A percentile compares a stretch with the other conserved stretches of the same genome.
Evolutionary conservation across 2,113 vertebrate species (phyloP).

Genomic region (Polypterus bichir): DNA sequence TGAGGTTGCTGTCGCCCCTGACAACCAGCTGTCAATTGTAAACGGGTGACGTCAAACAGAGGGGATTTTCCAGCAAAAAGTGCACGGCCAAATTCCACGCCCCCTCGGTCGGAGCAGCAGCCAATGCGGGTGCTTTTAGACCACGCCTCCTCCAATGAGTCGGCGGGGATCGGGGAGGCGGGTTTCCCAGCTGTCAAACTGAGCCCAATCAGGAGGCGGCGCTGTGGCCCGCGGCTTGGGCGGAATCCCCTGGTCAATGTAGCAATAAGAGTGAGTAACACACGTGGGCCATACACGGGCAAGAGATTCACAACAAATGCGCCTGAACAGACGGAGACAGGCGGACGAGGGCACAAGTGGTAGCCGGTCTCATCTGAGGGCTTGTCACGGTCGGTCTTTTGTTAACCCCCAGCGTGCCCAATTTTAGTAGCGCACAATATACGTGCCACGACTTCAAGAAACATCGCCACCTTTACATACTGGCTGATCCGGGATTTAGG

Average conservation of each 20-base stretch:
- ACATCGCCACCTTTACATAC: slow-evolving; percentile 16
- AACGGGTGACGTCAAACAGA: slow-evolving; percentile 32
- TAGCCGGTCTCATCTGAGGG: too few relatives aligned
- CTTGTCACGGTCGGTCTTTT: too few relatives aligned
- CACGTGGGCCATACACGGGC: slow-evolving; percentile 23
- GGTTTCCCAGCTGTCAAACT: slow-evolving; percentile 26
- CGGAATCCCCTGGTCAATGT: slow-evolving; percentile 26
- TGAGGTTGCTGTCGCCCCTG: slow-evolving; percentile 49
- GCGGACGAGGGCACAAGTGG: neutral
- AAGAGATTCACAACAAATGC: slow-evolving; percentile 18
- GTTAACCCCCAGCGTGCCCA: too few relatives aligned
- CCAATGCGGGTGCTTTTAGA: slow-evolving; percentile 8
- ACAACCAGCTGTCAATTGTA: slow-evolving; percentile 44
- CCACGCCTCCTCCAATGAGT: slow-evolving; percentile 20
- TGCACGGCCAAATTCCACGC: slow-evolving; percentile 4
- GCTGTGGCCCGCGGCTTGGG: slow-evolving; percentile 19
- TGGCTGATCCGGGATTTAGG: slow-evolving; percentile 22
- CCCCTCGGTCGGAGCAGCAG: neutral
- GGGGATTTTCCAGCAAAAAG: slow-evolving; percentile 32
- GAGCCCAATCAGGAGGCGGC: slow-evolving; percentile 17
- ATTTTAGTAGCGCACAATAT: too few relatives aligned
- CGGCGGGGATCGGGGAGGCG: slow-evolving; percentile 18
- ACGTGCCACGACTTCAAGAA: too few relatives aligned
- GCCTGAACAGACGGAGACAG: slow-evolving; percentile 10
- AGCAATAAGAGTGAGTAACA: slow-evolving; percentile 20